phyloP scores from a whole-genome alignment of 1,140 invertebrate genomes.

The Archegozetes longisetosus region DNA sequence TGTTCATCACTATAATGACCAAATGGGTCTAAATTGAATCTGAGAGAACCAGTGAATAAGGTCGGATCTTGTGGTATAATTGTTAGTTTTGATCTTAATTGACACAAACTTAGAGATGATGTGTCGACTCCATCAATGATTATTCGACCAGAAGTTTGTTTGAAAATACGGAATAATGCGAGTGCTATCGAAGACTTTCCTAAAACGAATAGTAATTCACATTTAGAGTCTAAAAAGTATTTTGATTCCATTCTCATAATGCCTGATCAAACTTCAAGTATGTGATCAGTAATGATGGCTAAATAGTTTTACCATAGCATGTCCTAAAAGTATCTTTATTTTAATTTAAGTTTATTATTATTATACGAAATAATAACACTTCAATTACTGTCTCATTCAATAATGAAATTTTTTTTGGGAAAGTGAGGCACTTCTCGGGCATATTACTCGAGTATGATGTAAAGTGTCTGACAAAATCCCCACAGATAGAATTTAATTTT shows the following conservation, averaged over 20 bases:
- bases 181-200: slow-evolving; percentile 41
- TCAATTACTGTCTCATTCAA: too few relatives aligned
- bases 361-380: too few relatives aligned
- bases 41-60: slow-evolving; percentile 21
- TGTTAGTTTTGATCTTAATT: slow-evolving; percentile 19
- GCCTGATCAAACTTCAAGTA: too few relatives aligned
- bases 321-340: too few relatives aligned
- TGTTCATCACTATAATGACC: slow-evolving; percentile 12
- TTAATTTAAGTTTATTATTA: too few relatives aligned
- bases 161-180: slow-evolving; percentile 37
- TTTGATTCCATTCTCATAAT: slow-evolving; percentile 42
- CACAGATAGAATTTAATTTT: too few relatives aligned
- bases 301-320: too few relatives aligned
- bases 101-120: slow-evolving; percentile 28
- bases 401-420: too few relatives aligned
- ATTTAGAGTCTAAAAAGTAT: background rate
- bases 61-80: slow-evolving; percentile 22
- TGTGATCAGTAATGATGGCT: too few relatives aligned
- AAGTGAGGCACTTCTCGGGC: too few relatives aligned
- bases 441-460: too few relatives aligned
- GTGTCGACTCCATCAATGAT: slow-evolving; percentile 18
- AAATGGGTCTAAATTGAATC: slow-evolving; percentile 23
- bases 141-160: slow-evolving; percentile 30
- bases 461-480: too few relatives aligned
- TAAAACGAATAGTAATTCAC: slow-evolving; percentile 10